These are phyloP conservation scores for Synanthedon myopaeformis DNA, from an alignment of 2,888 invertebrate genomes.

Conservation along the genomic window DNA sequence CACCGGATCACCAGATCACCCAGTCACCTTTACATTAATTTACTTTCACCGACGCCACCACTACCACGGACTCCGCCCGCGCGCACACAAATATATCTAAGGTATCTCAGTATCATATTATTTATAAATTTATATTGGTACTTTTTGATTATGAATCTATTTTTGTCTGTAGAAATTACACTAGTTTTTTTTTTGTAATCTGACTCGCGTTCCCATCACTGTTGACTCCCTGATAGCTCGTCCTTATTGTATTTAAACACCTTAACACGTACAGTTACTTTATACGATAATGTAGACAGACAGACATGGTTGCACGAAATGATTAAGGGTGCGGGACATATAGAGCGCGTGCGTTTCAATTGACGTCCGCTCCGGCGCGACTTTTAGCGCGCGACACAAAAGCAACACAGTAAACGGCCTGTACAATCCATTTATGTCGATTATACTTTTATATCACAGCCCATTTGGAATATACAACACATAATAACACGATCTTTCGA, in stretches of 20 bases:
- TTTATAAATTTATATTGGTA: conserved; percentile 73
- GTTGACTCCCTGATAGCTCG: conserved; percentile 52
- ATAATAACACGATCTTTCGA: conserved; percentile 61
- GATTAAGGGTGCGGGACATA: conserved; percentile 25
- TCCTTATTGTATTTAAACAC: conserved; percentile 58
- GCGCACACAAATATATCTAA: conserved; percentile 37
- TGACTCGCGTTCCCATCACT: conserved; percentile 41
- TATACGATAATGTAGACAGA: conserved; percentile 47
- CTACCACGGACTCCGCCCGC: conserved; percentile 8
- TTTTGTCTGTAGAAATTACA: conserved; percentile 71
- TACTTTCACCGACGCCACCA: conserved; percentile 5
- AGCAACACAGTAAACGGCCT: conserved; percentile 69
- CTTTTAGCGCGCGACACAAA: conserved; percentile 7
- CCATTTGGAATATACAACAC: conserved; percentile 81
- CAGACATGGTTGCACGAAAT: conserved; percentile 47
- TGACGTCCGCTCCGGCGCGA: conserved; percentile 50
- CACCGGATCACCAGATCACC: no score
- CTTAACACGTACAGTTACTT: conserved; percentile 57
- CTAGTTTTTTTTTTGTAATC: conserved; percentile 47
- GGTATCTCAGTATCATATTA: conserved; percentile 55
- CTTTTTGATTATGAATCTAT: conserved; percentile 78
- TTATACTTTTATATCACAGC: conserved; percentile 79
- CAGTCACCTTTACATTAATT: conserved; percentile 7
- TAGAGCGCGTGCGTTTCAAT: conserved; percentile 51
- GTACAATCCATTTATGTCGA: conserved; percentile 76